Conservation (phyloP, 2,888 invertebrate species). For the Choristoneura rosaceana region DNA sequence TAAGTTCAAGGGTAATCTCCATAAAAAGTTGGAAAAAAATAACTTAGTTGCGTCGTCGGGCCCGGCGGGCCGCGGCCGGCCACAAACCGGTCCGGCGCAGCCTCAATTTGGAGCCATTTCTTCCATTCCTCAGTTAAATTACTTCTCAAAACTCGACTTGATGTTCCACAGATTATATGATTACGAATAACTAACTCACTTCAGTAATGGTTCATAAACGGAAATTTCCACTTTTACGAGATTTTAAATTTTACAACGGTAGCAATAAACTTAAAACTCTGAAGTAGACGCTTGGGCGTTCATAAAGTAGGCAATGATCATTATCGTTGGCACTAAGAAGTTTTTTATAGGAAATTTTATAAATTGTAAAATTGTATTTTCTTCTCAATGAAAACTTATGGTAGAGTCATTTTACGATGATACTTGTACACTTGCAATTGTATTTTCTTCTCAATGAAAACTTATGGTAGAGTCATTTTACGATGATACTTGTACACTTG, state of each 20-base stretch:
- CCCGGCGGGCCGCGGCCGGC: conserved; percentile 8
- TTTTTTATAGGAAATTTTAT: neutral
- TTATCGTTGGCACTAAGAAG: neutral
- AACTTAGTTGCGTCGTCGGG: conserved; percentile 33
- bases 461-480: too few relatives aligned
- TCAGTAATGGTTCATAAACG: conserved; percentile 2
- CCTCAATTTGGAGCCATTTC: conserved; percentile 41
- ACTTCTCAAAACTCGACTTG: conserved; percentile 26
- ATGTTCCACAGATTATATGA: conserved; percentile 27
- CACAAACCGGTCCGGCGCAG: conserved; percentile 25
- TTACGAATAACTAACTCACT: conserved; percentile 22
- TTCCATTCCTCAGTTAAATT: conserved; percentile 37
- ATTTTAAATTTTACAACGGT: conserved; percentile 1
- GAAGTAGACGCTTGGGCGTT: neutral
- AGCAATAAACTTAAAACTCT: neutral
- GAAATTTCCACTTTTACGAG: conserved; percentile 1
- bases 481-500: too few relatives aligned
- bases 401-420: too few relatives aligned
- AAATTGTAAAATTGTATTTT: too few relatives aligned
- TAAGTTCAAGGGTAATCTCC: conserved; percentile 34
- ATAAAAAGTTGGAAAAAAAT: conserved; percentile 37
- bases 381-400: too few relatives aligned
- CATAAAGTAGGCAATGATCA: neutral
- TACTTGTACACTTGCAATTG: too few relatives aligned
- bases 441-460: too few relatives aligned